These are phyloP conservation scores for Pseudoatta argentina DNA, from an alignment of 1,140 invertebrate species.

Conservation along the genomic window DNA sequence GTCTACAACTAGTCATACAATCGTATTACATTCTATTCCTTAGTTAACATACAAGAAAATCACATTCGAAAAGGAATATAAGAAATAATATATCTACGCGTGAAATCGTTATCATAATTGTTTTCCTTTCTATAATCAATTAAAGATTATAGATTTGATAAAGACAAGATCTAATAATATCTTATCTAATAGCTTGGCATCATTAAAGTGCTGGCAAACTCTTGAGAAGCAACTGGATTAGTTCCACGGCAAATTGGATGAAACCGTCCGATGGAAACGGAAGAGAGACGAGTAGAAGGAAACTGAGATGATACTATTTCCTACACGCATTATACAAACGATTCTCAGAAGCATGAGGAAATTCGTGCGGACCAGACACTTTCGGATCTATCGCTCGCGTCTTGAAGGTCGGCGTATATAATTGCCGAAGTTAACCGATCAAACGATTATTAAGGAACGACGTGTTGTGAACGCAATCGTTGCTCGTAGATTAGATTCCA, in stretches of 20 bases:
- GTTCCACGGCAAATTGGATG: constrained; percentile 42
- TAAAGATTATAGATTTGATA: not conserved
- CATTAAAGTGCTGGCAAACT: constrained; percentile 25
- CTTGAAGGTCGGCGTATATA: constrained; percentile 13
- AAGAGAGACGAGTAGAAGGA: constrained; percentile 11
- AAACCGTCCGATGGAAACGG: constrained; percentile 31
- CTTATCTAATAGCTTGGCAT: constrained; percentile 13
- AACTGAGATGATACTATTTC: constrained; percentile 45
- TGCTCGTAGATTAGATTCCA: constrained; percentile 26
- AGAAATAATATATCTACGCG: not conserved
- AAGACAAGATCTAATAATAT: not conserved
- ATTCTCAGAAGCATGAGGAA: constrained; percentile 6
- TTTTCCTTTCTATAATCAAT: not conserved
- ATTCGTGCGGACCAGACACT: constrained; percentile 8
- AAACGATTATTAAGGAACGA: constrained; percentile 43
- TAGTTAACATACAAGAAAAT: not conserved
- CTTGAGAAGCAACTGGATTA: constrained; percentile 39
- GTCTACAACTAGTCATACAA: not conserved
- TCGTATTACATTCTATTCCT: not conserved
- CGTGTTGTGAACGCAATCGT: constrained; percentile 24
- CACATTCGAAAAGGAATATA: too few relatives aligned
- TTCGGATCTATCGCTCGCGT: not conserved
- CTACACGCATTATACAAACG: constrained; percentile 34
- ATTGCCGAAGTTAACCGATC: constrained; percentile 34
- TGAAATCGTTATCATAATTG: not conserved